These are phyloP conservation scores for Loxodonta africana DNA, from an alignment of 2,113 vertebrate species.

Conservation along the genomic window DNA sequence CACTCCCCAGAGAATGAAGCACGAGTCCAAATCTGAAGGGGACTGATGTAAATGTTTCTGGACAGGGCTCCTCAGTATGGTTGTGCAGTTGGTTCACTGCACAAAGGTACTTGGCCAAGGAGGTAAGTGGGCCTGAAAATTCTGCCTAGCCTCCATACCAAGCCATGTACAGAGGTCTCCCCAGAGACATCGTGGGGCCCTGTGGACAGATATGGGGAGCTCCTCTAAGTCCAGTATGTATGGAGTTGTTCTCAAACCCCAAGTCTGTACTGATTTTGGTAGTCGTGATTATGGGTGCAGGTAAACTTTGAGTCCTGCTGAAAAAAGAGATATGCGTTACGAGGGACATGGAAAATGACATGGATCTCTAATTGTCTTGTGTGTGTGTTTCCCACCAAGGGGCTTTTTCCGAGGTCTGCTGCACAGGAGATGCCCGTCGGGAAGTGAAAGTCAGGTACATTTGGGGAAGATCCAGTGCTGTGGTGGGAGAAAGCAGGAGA, in stretches of 20 bases:
- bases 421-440: fast-evolving
- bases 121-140: background rate
- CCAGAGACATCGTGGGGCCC: background rate
- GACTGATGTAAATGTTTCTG: too few relatives aligned
- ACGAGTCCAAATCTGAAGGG: background rate
- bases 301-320: background rate
- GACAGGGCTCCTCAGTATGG: too few relatives aligned
- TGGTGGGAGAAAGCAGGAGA: background rate
- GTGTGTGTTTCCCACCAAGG: slow-evolving; percentile 17
- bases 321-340: background rate
- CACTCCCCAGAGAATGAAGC: background rate
- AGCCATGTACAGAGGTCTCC: background rate
- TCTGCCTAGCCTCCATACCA: background rate
- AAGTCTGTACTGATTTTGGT: background rate
- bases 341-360: too few relatives aligned
- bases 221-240: background rate
- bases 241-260: background rate
- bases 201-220: background rate
- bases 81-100: too few relatives aligned
- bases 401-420: background rate
- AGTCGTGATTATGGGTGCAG: too few relatives aligned
- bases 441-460: background rate
- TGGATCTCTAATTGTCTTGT: background rate
- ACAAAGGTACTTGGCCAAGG: background rate
- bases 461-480: background rate